Evolutionary conservation across 2,113 vertebrate genomes (phyloP).

Genomic region (Corapipo altera): DNA sequence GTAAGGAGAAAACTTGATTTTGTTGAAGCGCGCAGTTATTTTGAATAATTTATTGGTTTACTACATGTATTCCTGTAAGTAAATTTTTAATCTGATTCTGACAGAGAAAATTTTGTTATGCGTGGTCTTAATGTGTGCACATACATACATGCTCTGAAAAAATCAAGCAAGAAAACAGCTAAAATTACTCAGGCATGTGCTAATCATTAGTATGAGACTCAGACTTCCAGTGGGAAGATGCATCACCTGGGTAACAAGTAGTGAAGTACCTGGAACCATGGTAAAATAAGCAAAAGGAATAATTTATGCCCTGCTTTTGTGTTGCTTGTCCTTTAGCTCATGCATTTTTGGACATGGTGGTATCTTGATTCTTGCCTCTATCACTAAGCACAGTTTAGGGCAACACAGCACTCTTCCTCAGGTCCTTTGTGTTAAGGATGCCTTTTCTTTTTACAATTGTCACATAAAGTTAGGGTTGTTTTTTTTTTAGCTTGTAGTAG

Average conservation of each 20-base stretch:
- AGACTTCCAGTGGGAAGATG: not conserved
- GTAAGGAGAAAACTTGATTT: not conserved
- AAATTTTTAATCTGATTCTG: not conserved
- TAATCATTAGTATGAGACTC: not conserved
- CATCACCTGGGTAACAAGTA: not conserved
- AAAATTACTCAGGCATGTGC: not conserved
- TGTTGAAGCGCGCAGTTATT: not conserved
- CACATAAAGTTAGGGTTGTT: not conserved
- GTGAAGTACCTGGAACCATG: not conserved
- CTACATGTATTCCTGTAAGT: not conserved
- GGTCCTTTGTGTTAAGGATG: not conserved
- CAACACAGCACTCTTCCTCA: not conserved
- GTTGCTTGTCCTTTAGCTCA: not conserved
- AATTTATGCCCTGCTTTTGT: not conserved
- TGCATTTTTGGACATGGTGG: not conserved
- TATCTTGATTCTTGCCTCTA: not conserved
- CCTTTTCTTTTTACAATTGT: not conserved
- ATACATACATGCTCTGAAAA: not conserved
- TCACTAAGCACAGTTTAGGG: not conserved
- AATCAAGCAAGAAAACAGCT: accelerated
- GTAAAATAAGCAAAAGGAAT: not conserved
- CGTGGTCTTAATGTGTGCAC: not conserved
- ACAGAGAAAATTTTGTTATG: not conserved
- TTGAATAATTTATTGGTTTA: not conserved
- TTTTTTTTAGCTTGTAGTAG: not conserved